Conservation (phyloP, 1,140 invertebrate species). For the Dufourea novaeangliae region DNA sequence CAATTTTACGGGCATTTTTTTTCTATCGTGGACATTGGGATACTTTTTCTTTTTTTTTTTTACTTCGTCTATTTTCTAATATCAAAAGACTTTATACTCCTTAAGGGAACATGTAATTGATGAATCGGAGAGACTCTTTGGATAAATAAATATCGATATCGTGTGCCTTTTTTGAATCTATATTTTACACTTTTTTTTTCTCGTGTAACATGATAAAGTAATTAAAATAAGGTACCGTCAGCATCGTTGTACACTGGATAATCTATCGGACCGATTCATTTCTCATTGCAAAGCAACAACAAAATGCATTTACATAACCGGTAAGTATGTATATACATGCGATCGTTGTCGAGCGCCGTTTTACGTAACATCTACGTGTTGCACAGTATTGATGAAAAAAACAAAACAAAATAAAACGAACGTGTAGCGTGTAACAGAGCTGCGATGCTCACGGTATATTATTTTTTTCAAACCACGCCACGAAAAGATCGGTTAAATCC, state of each 20-base stretch:
- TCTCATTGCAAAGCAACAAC: constrained; percentile 12
- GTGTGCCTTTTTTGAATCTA: constrained; percentile 57
- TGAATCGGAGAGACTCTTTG: neutral
- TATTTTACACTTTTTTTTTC: constrained; percentile 57
- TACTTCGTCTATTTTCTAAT: neutral
- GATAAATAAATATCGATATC: constrained; percentile 52
- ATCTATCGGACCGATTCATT: constrained; percentile 16
- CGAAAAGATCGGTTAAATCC: constrained; percentile 35
- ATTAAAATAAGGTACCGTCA: constrained; percentile 61
- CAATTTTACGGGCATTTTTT: constrained; percentile 4
- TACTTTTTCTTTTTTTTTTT: constrained; percentile 21
- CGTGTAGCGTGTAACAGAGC: constrained; percentile 13
- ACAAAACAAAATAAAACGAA: constrained; percentile 26
- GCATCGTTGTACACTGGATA: constrained; percentile 27
- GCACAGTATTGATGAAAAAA: neutral
- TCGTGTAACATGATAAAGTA: constrained; percentile 60
- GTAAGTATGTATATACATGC: neutral
- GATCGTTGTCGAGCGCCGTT: neutral
- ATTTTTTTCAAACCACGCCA: constrained; percentile 34
- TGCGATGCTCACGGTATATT: constrained; percentile 43
- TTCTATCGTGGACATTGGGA: neutral
- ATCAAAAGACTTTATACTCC: neutral
- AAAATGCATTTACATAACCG: constrained; percentile 9
- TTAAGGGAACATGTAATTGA: too few species aligned
- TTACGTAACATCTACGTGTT: neutral